A percentile compares a stretch with the other conserved stretches of the same genome.
phyloP scores from a whole-genome alignment of 2,113 vertebrate species.

The Heptranchias perlo region DNA sequence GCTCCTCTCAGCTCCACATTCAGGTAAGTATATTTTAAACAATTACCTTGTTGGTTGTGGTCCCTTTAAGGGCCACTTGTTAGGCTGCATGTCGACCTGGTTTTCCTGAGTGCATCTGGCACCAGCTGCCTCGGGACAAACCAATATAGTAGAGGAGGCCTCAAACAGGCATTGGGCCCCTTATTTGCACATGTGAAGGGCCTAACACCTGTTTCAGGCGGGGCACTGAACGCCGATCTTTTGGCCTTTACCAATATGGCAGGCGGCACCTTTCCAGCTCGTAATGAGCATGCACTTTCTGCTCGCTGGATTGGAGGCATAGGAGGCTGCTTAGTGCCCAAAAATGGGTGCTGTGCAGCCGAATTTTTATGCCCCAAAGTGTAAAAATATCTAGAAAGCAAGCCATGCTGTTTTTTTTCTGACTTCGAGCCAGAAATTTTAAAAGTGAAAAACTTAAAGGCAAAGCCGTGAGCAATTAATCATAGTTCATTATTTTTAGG shows the following conservation, averaged over 20 bases:
- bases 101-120: neutral
- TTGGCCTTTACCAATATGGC: neutral
- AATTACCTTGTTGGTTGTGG: neutral
- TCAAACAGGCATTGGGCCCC: neutral
- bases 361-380: neutral
- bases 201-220: neutral
- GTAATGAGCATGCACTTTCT: neutral
- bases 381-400: neutral
- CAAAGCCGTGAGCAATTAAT: neutral
- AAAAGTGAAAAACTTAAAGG: neutral
- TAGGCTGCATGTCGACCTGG: neutral
- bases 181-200: neutral
- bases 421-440: neutral
- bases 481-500: neutral
- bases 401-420: neutral
- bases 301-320: neutral
- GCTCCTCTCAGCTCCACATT: neutral
- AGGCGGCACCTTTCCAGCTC: neutral
- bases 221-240: neutral
- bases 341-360: neutral
- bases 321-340: neutral
- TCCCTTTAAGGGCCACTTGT: neutral
- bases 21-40: neutral
- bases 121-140: neutral
- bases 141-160: neutral